Evolutionary conservation across 2,113 vertebrate species (phyloP), one percentile per base, ranked within the genome.

Genomic region (Rallus limicola): DNA sequence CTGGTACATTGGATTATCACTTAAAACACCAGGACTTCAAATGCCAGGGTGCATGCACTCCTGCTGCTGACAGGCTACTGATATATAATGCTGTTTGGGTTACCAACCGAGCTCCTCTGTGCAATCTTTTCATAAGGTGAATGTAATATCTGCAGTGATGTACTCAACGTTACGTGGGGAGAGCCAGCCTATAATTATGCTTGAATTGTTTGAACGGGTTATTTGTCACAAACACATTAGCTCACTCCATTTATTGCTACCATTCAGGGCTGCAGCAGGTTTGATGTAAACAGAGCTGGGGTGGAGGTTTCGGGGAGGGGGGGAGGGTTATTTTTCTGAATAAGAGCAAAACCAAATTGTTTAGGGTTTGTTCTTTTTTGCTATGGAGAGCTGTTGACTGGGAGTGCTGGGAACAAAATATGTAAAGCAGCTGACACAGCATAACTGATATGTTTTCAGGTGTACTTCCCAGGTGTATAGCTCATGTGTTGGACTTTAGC

Each of bases 81-180:
- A 90, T 90, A 86, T 58, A 96, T 96, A 90, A 92, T 93, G 92
- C 63, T 93, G 96, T 96, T 95, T 96, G 96, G 93, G 90, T 97
- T 95, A 91, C 79, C 83, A 77, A 19, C 69, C 5, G 46, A 93
- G 88, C 92, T 91, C 34, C 34, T 76, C 74, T 62, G 63, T 84
- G 86, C 95, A 86, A 82, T 87, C 87, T 91, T 86, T 93, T 93
- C 67, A 38, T 71, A 90, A 96, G 93, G 87, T 91, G 96, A 96
- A 92, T 95, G 88, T 87, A 86, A 48, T 78, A 70, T 91, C 88
- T 89, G 96, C 86, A 72, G 84, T 82, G 87, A 90, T 91, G 75
- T 93, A 95, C 95, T 95, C 87, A 92, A 25, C 17, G 59, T 93
- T 94, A 94, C 89, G 91, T 98, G 94, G 89, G 90, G 83, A 95